A percentile compares a stretch with the other conserved stretches of the same genome.
phyloP scores from a whole-genome alignment of 2,888 invertebrate genomes.

The Caenorhabditis sp. region DNA sequence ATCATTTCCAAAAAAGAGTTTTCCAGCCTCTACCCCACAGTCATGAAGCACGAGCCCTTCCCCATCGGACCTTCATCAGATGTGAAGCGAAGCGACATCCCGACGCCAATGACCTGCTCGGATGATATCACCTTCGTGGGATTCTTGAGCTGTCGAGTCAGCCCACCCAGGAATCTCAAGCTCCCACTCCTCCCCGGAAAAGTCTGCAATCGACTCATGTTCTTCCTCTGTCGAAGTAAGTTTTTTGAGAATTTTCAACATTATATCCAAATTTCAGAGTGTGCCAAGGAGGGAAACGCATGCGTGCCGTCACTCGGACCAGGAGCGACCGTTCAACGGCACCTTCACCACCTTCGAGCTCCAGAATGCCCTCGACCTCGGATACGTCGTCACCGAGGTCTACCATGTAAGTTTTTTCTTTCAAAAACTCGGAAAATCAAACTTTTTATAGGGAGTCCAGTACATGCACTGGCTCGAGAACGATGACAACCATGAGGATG shows the following conservation, averaged over 20 bases:
- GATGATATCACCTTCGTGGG: neutral
- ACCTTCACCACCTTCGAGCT: constrained; percentile 21
- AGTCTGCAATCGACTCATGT: constrained; percentile 3
- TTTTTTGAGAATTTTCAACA: neutral
- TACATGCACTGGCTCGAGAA: neutral
- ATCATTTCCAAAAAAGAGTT: neutral
- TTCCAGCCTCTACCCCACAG: constrained; percentile 9
- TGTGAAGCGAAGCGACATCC: neutral
- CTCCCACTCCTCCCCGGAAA: neutral
- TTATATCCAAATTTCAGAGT: neutral
- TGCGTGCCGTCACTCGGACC: neutral
- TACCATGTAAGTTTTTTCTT: constrained; percentile 15
- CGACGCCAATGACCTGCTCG: neutral
- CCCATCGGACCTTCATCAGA: neutral
- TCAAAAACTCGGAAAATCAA: too few species aligned
- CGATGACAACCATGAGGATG: constrained; percentile 1
- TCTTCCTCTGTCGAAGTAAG: constrained; percentile 4
- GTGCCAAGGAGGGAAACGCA: neutral
- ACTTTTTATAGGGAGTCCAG: neutral
- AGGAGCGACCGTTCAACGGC: neutral
- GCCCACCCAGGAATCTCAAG: neutral
- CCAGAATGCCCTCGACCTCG: neutral
- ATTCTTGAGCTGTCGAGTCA: neutral
- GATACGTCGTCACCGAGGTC: neutral
- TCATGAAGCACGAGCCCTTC: neutral